These are phyloP conservation scores for Zootermopsis nevadensis DNA, from an alignment of 2,888 invertebrate genomes.

Conservation along the genomic window DNA sequence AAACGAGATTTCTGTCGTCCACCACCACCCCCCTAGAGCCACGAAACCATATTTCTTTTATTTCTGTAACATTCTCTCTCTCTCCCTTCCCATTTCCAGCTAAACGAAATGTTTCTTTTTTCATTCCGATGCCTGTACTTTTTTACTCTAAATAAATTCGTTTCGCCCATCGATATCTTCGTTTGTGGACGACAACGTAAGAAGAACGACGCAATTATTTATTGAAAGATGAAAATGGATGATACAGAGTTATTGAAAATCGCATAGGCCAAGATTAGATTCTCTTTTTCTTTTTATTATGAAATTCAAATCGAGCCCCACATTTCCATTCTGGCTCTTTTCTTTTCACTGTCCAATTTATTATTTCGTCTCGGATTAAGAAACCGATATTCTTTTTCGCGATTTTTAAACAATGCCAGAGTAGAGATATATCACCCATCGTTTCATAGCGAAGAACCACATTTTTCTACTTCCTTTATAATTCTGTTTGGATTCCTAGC, in stretches of 20 bases:
- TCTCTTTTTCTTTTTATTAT: not conserved
- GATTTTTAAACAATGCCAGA: not conserved
- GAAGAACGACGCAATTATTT: conserved; percentile 6
- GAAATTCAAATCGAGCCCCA: not conserved
- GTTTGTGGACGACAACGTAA: conserved; percentile 6
- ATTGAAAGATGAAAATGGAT: not conserved
- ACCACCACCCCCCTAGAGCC: not conserved
- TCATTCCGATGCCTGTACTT: too few relatives aligned
- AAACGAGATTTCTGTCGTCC: conserved; percentile 17
- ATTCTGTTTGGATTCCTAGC: not conserved
- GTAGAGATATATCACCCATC: not conserved
- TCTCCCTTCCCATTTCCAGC: not conserved
- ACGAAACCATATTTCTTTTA: conserved; percentile 33
- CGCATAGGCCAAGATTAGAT: not conserved
- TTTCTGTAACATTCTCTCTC: conserved; percentile 2
- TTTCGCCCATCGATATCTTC: not conserved
- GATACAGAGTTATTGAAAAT: conserved; percentile 26
- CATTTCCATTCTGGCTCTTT: not conserved
- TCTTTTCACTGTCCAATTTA: not conserved
- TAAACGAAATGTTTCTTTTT: conserved; percentile 24
- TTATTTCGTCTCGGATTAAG: not conserved
- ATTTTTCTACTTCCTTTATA: not conserved
- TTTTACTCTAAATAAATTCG: conserved; percentile 28
- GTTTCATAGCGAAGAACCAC: not conserved
- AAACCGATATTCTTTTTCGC: not conserved